These are phyloP conservation scores for Cuculus canorus DNA, from an alignment of 2,797 vertebrate species.

Conservation along the genomic window DNA sequence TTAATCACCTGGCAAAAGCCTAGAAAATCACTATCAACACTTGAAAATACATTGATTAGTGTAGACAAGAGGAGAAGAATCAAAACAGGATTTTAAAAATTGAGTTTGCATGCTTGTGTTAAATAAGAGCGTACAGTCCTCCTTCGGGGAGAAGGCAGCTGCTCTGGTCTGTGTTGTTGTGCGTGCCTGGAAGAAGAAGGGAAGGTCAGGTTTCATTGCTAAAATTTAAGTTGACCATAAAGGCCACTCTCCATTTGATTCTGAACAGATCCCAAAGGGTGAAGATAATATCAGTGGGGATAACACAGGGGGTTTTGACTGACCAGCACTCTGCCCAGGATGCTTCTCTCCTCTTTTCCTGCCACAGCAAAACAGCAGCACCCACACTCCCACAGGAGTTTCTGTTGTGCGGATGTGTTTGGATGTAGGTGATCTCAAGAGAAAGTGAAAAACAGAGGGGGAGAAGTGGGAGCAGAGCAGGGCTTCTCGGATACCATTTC, in stretches of 20 bases:
- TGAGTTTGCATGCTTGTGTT: not conserved
- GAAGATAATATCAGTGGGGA: not conserved
- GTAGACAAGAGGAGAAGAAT: not conserved
- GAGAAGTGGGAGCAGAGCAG: not conserved
- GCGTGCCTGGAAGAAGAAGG: not conserved
- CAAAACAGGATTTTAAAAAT: not conserved
- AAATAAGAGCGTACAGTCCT: not conserved
- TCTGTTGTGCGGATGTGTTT: not conserved
- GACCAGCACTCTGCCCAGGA: not conserved
- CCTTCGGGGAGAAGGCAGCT: not conserved
- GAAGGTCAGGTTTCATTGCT: not conserved
- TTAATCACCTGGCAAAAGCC: conserved; percentile 2
- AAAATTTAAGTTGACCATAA: not conserved
- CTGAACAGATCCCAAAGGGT: not conserved
- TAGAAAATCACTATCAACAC: not conserved
- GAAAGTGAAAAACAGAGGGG: not conserved
- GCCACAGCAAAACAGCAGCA: not conserved
- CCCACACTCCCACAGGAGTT: fast-evolving
- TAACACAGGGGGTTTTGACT: not conserved
- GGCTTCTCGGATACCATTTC: fast-evolving
- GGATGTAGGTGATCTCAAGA: not conserved
- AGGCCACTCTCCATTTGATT: not conserved
- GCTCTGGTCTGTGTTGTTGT: not conserved
- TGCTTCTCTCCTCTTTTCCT: not conserved
- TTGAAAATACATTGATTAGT: conserved; percentile 1